A percentile compares a stretch with the other conserved stretches of the same genome.
Evolutionary conservation across 2,797 vertebrate genomes (phyloP).

Genomic region (Epinephelus malabaricus): DNA sequence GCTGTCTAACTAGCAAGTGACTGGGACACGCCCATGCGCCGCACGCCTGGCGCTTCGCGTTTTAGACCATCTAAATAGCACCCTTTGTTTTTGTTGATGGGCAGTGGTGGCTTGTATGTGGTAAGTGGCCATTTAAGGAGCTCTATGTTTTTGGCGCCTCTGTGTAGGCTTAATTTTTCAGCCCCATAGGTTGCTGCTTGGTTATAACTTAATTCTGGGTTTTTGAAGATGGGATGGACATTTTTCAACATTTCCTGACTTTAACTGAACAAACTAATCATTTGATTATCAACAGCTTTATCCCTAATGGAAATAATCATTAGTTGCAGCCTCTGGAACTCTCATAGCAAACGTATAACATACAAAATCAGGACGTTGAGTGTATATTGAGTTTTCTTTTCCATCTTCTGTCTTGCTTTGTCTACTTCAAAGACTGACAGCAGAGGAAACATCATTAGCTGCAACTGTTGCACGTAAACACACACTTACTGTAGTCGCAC

Average conservation of each 20-base stretch:
- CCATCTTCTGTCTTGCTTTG: not conserved
- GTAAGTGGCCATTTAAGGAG: too few relatives aligned
- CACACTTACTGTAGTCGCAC: not conserved
- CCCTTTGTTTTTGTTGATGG: too few relatives aligned
- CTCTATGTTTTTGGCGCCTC: too few relatives aligned
- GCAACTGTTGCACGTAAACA: slow-evolving; percentile 18
- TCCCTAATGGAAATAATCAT: not conserved
- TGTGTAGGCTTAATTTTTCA: too few relatives aligned
- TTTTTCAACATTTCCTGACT: not conserved
- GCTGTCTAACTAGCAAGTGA: too few relatives aligned
- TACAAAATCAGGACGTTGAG: not conserved
- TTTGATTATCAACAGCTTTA: not conserved
- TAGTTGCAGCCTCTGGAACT: not conserved
- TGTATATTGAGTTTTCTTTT: not conserved
- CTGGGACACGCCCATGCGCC: too few relatives aligned
- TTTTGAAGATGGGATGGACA: not conserved
- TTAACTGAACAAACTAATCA: not conserved
- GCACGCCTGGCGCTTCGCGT: too few relatives aligned
- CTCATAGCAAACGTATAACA: not conserved
- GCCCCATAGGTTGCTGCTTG: too few relatives aligned
- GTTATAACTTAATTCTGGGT: not conserved
- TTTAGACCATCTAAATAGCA: too few relatives aligned
- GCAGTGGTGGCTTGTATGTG: too few relatives aligned
- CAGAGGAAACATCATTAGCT: slow-evolving; percentile 46
- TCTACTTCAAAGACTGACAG: slow-evolving; percentile 19